Base-by-base conservation (phyloP, 1,140 invertebrate species). In the Amyelois transitella region DNA sequence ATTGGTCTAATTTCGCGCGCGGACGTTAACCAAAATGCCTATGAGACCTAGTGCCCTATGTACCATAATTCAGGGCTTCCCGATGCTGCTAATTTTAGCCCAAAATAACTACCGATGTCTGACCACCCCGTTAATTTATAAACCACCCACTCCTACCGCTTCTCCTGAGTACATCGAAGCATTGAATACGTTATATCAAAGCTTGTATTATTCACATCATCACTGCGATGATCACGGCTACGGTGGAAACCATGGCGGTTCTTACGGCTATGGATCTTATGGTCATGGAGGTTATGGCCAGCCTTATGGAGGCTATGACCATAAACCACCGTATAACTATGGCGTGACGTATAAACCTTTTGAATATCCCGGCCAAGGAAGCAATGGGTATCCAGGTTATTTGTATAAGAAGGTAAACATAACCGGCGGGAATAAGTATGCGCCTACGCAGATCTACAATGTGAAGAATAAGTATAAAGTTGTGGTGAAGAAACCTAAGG, bases 151-250 rank as follows among this genome's bases (percentile, higher is more conserved):
- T 18, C 79, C 84, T 0, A 86, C 82, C 0, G 74, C 77, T 18
- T 58, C 84, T 0, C 81, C 84, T 0, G 82, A 84, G 50, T 87
- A 84, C 17, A 84, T 86, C 50, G 74, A 81, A 45, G 82, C 82
- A 0, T 77, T 82, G 24, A 79, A 87, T 3, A 69, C 76, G 0
- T 43, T 87, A 4, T 70, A 84, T 10, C 75, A 85, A 24, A 65
- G 52, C 5, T 45, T 87, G n/a, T 77, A 59, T 25, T 10, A 49
- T 64, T 17, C 47, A 20, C 43, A 57, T 58, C 18, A 55, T 12
- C 45, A 14, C n/a, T 38, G 43, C n/a, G 49, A 55, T 2, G 18
- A 25, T 24, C 44, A 64, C 14, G 54, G 45, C 18, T 25, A 65
- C 19, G 25, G 49, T 12, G 24, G 48, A 20, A 18, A 58, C 17